Base-by-base conservation (phyloP, 2,797 vertebrate genomes). In the Meriones psammophilus region DNA sequence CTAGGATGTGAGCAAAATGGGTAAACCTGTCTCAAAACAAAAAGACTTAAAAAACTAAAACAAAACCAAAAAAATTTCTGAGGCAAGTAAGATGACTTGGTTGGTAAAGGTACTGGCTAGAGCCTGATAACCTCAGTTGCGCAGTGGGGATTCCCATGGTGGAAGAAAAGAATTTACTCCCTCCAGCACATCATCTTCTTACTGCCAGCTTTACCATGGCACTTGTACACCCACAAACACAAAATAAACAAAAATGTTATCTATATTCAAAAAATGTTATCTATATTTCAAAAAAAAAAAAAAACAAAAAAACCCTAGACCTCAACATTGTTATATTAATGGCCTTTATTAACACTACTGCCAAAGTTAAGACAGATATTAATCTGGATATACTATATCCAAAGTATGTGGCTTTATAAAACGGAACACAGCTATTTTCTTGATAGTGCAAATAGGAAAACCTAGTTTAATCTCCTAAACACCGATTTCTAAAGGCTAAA, bases 1-100 rank as follows among this genome's bases (percentile, higher is more conserved):
- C 42, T 88, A 96, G 97, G 97, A 97, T 97, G 97, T 97, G 97
- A 97, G 97, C 97, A 94, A 96, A 97, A 97, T 93, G 95, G 97
- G 92, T 46, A 93, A 96, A 94, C 80, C 58, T 96, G 89, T 89
- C 28, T 89, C 36, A 78, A 97, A 96, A 96, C 30, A 84, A 89
- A 93, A 71, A 36, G n/a, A n/a, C 60, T 60, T 33, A 28, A 68
- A 66, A 77, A 77, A 54, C 24, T 66, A 60, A 50, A 68, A 85
- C 10, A 68, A 68, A 85, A 68, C 18, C 64, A 85, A 68, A 50
- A 33, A 85, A n/a, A 2, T 22, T 50, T 54, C 64, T 69, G 30
- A 39, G 83, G 64, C 42, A 30, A 68, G 30, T n/a, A 50, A 54
- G 64, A 69, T 33, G 7, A 30, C 83, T 85, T 10, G 30, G 64